Evolutionary conservation across 2,797 vertebrate genomes (phyloP).

Genomic region (Sarcophilus harrisii): DNA sequence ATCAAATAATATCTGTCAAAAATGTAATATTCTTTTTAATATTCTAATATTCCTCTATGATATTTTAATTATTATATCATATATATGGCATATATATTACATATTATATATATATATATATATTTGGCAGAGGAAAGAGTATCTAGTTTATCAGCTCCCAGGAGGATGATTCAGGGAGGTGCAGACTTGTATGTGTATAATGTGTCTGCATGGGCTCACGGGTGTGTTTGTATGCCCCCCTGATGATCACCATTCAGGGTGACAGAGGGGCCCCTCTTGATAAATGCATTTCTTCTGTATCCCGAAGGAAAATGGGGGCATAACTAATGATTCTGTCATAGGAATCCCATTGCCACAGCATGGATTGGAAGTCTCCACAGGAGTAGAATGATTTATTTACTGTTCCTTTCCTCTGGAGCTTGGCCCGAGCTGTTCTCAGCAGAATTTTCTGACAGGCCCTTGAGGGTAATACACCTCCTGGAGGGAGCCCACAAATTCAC

Average conservation of each 20-base stretch:
- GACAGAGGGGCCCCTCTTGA: not conserved
- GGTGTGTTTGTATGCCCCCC: not conserved
- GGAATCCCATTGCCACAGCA: not conserved
- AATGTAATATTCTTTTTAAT: too few species aligned
- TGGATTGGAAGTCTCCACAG: not conserved
- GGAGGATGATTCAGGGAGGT: not conserved
- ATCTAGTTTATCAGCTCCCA: not conserved
- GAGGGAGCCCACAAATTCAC: not conserved
- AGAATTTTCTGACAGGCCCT: not conserved
- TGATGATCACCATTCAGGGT: not conserved
- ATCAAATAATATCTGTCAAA: too few species aligned
- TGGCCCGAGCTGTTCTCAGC: not conserved
- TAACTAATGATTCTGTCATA: constrained; percentile 18
- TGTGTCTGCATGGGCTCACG: not conserved
- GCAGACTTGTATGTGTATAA: not conserved
- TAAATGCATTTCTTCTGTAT: not conserved
- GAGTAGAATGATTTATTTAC: not conserved
- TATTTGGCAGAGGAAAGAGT: not conserved
- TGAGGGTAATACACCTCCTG: not conserved
- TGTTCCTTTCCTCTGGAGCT: not conserved
- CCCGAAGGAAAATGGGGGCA: not conserved
- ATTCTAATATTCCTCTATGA: too few species aligned
- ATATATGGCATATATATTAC: too few species aligned
- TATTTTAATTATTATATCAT: too few species aligned
- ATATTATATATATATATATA: too few species aligned